phyloP scores from a whole-genome alignment of 2,113 vertebrate species.

The Alces alces region DNA sequence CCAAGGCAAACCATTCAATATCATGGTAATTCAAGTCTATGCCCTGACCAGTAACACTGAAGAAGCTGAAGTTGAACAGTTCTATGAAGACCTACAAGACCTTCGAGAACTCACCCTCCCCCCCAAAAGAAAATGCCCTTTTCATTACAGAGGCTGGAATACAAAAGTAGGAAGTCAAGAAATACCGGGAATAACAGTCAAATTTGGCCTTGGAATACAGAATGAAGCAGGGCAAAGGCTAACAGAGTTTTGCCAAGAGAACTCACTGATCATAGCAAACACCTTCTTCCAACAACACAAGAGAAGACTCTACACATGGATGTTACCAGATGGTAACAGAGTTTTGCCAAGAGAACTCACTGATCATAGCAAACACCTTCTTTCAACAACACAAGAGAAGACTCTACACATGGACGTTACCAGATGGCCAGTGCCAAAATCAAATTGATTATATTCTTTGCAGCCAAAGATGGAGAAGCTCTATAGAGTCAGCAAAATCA shows the following conservation, averaged over 20 bases:
- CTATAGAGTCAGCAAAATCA: not conserved
- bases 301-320: not conserved
- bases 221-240: not conserved
- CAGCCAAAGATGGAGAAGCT: not conserved
- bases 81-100: not conserved
- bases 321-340: not conserved
- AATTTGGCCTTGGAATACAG: not conserved
- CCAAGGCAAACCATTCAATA: not conserved
- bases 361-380: not conserved
- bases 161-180: not conserved
- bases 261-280: not conserved
- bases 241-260: not conserved
- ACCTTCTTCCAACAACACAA: not conserved
- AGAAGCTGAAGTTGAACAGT: not conserved
- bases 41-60: fast-evolving
- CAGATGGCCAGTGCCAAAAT: not conserved
- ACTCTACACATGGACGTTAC: not conserved
- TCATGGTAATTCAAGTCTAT: not conserved
- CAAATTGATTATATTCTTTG: not conserved
- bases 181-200: not conserved
- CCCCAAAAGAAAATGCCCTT: not conserved
- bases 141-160: not conserved
- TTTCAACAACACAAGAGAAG: not conserved
- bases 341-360: not conserved
- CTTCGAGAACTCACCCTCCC: not conserved